Evolutionary conservation across 1,140 invertebrate species (phyloP).

Genomic region (Drosophila nikananu): DNA sequence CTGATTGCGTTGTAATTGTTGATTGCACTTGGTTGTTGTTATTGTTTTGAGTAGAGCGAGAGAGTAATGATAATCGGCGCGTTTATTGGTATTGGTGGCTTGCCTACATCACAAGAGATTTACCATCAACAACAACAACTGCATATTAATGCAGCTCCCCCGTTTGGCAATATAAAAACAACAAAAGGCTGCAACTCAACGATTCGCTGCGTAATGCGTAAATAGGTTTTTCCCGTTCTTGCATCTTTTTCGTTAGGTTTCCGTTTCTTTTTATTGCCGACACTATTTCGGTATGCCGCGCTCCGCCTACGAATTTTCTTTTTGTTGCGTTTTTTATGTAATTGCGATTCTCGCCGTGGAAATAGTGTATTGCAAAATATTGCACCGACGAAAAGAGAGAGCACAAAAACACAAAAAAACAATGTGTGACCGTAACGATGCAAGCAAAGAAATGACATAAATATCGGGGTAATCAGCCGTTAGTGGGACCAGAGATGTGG

Average conservation of each 20-base stretch:
- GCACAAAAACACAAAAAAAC: conserved; percentile 32
- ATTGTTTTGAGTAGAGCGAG: conserved; percentile 25
- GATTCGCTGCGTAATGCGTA: conserved; percentile 66
- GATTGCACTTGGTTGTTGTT: conserved; percentile 47
- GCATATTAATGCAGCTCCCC: conserved; percentile 38
- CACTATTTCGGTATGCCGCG: conserved; percentile 28
- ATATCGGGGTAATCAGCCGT: conserved; percentile 19
- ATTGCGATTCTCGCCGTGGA: conserved; percentile 32
- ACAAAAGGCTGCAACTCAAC: conserved; percentile 41
- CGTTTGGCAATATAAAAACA: conserved; percentile 60
- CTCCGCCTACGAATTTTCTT: conserved; percentile 27
- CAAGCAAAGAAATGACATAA: conserved; percentile 1
- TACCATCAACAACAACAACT: conserved; percentile 7
- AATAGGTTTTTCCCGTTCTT: conserved; percentile 68
- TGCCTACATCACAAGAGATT: conserved; percentile 35
- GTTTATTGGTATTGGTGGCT: conserved; percentile 35
- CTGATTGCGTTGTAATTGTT: conserved; percentile 60
- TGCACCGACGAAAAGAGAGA: conserved; percentile 34
- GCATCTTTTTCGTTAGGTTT: conserved; percentile 54
- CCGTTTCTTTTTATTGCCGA: conserved; percentile 4
- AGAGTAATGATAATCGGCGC: conserved; percentile 26
- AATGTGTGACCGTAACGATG: conserved; percentile 3
- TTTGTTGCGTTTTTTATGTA: conserved; percentile 37
- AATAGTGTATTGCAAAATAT: conserved; percentile 41
- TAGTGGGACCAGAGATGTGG: neutral